Evolutionary conservation across 2,797 vertebrate species (phyloP).

Genomic region (Mus spretus): DNA sequence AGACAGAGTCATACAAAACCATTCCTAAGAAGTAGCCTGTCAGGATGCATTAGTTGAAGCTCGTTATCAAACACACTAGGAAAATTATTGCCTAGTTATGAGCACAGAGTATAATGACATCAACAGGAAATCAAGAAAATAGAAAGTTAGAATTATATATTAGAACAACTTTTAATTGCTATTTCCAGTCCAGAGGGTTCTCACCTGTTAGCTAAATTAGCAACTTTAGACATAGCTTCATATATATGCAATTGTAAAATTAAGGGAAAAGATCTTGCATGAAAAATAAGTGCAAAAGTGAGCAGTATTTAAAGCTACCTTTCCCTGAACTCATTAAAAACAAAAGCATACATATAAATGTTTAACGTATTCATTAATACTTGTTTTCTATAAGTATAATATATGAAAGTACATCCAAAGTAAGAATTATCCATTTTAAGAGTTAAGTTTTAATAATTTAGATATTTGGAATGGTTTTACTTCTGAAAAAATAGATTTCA

Average conservation of each 20-base stretch:
- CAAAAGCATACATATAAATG: not conserved
- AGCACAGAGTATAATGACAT: not conserved
- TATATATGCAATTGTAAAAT: slow-evolving; percentile 50
- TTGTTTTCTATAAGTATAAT: not conserved
- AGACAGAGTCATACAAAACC: slow-evolving; percentile 25
- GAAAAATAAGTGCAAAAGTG: not conserved
- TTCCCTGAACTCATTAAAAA: slow-evolving; percentile 41
- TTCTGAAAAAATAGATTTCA: slow-evolving; percentile 23
- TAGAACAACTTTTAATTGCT: slow-evolving; percentile 12
- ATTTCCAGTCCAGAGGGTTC: not conserved
- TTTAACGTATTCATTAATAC: not conserved
- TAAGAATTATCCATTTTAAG: not conserved
- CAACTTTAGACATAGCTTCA: not conserved
- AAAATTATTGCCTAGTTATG: slow-evolving; percentile 30
- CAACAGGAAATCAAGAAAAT: slow-evolving; percentile 49
- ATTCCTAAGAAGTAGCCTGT: slow-evolving; percentile 1
- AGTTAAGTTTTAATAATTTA: slow-evolving; percentile 36
- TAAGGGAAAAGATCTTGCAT: not conserved
- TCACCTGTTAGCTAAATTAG: not conserved
- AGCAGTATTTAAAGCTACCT: not conserved
- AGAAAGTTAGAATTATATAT: slow-evolving; percentile 15
- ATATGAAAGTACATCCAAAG: not conserved
- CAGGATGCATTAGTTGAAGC: not conserved
- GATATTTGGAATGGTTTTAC: not conserved
- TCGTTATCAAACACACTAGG: not conserved